Conservation (phyloP, 2,797 vertebrate species). For the Limosa lapponica region DNA sequence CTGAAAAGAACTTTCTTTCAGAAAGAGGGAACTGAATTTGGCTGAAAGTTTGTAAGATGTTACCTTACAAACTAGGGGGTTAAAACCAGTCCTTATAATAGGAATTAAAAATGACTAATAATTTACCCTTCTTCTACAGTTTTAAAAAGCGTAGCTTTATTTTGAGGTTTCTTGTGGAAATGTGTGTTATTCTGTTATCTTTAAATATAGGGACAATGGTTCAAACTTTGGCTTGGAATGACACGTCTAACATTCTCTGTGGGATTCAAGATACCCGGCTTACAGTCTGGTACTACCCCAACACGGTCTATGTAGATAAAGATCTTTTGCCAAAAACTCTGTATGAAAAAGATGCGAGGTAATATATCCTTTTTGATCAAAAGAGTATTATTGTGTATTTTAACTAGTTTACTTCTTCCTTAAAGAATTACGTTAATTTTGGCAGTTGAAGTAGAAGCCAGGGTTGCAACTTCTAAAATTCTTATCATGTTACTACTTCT, state of each 20-base stretch:
- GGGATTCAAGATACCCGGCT: slow-evolving; percentile 90
- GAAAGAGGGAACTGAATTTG: background rate
- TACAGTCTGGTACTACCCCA: slow-evolving; percentile 94
- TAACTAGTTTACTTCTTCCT: background rate
- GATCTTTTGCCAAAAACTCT: slow-evolving; percentile 91
- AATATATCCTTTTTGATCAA: background rate
- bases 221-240: slow-evolving; percentile 93
- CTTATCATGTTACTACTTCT: background rate
- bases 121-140: background rate
- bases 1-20: background rate
- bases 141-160: background rate
- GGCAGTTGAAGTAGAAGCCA: background rate
- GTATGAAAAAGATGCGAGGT: slow-evolving; percentile 90
- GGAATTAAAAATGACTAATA: background rate
- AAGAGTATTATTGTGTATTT: background rate
- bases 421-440: background rate
- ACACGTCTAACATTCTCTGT: slow-evolving; percentile 91
- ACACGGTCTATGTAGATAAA: slow-evolving; percentile 89
- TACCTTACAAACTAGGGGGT: background rate
- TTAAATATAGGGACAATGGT: slow-evolving; percentile 90
- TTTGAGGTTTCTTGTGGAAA: background rate
- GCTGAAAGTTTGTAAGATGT: background rate
- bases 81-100: background rate
- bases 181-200: background rate
- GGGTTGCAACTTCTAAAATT: background rate